These are phyloP conservation scores for Enteromius viviparus DNA, from an alignment of 2,797 vertebrate species.

Conservation along the genomic window DNA sequence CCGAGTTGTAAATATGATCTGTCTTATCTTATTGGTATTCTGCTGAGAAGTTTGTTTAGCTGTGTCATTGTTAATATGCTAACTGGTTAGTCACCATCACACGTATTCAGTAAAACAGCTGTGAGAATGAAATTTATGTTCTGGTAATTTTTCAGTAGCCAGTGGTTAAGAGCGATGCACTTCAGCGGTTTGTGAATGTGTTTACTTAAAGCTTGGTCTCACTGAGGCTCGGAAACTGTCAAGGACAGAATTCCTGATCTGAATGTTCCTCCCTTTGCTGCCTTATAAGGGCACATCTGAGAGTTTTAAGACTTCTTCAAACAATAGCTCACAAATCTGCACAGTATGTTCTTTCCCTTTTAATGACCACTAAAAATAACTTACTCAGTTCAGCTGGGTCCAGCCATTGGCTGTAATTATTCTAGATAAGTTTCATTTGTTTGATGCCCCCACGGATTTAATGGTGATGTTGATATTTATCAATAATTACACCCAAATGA, in stretches of 20 bases:
- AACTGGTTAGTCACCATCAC: not conserved
- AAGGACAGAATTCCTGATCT: slow-evolving; percentile 53
- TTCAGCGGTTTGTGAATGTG: slow-evolving; percentile 30
- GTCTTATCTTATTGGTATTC: not conserved
- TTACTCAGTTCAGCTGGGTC: slow-evolving; percentile 7
- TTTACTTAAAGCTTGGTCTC: slow-evolving; percentile 27
- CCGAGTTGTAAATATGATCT: not conserved
- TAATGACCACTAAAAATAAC: slow-evolving; percentile 58
- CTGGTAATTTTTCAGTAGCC: slow-evolving; percentile 17
- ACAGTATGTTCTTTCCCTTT: slow-evolving; percentile 40
- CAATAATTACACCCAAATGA: slow-evolving; percentile 3
- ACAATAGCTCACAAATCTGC: slow-evolving; percentile 57
- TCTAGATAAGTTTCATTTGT: slow-evolving; percentile 11
- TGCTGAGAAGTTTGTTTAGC: not conserved
- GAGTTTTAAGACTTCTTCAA: slow-evolving; percentile 58
- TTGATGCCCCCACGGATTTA: slow-evolving; percentile 6
- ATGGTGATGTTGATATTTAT: slow-evolving; percentile 15
- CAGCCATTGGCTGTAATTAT: slow-evolving; percentile 9
- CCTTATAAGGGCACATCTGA: slow-evolving; percentile 66
- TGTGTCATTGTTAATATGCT: slow-evolving; percentile 4
- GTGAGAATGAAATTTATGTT: slow-evolving; percentile 11
- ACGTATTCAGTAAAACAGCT: not conserved
- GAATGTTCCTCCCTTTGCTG: slow-evolving; percentile 53
- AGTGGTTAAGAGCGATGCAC: slow-evolving; percentile 13
- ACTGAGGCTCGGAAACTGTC: slow-evolving; percentile 31